Evolutionary conservation across 2,888 invertebrate genomes (phyloP).

Genomic region (Noctua pronuba): DNA sequence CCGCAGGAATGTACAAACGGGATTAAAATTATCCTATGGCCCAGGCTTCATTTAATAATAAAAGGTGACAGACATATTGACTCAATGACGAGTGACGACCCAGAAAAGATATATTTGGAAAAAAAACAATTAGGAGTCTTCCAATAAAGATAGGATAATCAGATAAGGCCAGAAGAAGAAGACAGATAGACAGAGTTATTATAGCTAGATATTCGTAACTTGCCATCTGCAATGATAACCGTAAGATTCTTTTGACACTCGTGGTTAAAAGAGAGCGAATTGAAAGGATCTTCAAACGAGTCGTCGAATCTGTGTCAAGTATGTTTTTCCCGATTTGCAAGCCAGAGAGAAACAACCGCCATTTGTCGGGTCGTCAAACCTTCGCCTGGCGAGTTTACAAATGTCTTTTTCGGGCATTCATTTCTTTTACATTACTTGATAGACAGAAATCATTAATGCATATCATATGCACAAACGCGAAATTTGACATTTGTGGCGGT

Average conservation of each 20-base stretch:
- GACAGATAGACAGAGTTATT: not conserved
- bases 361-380: not conserved
- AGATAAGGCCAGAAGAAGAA: not conserved
- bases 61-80: not conserved
- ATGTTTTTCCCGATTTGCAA: slow-evolving; percentile 1
- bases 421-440: not conserved
- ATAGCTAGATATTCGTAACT: too few species aligned
- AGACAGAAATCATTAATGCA: not conserved
- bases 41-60: not conserved
- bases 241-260: slow-evolving; percentile 1
- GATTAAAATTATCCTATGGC: not conserved
- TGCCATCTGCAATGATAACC: too few species aligned
- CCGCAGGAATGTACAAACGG: not conserved
- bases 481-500: not conserved
- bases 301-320: slow-evolving; percentile 23
- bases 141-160: not conserved
- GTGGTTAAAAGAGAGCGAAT: not conserved
- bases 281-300: slow-evolving; percentile 3
- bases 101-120: not conserved
- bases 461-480: too few species aligned
- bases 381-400: not conserved
- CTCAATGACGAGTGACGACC: not conserved
- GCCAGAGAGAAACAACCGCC: not conserved
- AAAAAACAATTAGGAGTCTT: not conserved
- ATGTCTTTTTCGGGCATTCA: not conserved